Percentiles rank a stretch among this genome's conserved stretches.
Conservation (phyloP, 2,888 invertebrate species). For the Allygus modestus region DNA sequence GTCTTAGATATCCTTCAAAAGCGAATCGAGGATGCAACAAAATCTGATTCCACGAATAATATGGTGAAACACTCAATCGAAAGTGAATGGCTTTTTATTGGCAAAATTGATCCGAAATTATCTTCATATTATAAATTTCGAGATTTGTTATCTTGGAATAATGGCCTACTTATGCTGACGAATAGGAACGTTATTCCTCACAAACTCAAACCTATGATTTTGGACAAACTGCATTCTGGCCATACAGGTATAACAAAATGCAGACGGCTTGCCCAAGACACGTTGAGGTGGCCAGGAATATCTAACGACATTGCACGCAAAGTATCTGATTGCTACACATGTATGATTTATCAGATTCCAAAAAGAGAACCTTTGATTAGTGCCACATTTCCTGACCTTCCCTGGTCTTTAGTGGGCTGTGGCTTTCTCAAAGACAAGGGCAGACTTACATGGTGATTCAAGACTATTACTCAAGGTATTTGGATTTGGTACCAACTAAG, state of each 20-base stretch:
- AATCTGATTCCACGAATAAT: background rate
- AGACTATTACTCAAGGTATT: conserved; percentile 21
- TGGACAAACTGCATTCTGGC: conserved; percentile 6
- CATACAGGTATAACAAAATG: conserved; percentile 6
- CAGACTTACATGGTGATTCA: background rate
- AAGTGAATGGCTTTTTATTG: background rate
- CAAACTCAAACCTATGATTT: background rate
- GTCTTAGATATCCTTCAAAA: background rate
- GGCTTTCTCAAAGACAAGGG: background rate
- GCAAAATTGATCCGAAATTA: background rate
- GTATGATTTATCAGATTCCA: background rate
- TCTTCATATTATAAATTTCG: conserved; percentile 36
- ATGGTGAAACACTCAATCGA: background rate
- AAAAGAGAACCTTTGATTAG: conserved; percentile 5
- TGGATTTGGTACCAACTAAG: background rate
- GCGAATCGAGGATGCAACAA: conserved; percentile 1
- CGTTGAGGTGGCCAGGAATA: conserved; percentile 33
- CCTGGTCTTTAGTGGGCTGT: conserved; percentile 17
- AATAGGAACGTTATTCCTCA: background rate
- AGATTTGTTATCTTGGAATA: conserved; percentile 25
- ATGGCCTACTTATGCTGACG: background rate
- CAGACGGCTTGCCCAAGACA: conserved; percentile 70
- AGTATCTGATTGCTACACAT: background rate
- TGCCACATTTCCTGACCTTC: conserved; percentile 10
- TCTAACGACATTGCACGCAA: background rate